Base-by-base conservation (phyloP, 1,140 invertebrate genomes). In the Pseudomyrmex flavicornis region DNA sequence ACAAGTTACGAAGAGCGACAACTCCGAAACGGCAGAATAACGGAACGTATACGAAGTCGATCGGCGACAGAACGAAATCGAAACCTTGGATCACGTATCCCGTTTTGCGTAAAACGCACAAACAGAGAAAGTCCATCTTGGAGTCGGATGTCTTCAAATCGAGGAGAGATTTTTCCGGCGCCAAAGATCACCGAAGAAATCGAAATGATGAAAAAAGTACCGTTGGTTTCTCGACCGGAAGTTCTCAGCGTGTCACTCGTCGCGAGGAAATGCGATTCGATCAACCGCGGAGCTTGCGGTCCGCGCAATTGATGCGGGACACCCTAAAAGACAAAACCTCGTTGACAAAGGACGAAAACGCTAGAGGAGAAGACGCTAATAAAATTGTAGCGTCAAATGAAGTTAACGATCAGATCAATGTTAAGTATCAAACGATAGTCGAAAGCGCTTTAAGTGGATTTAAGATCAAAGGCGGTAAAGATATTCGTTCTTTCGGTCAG, bases 11-110 rank as follows among this genome's bases (percentile, higher is more conserved):
- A 62, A 52, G 59, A 15, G 3, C 35, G 3, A 2, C 26, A 48
- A 82, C 52, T 26, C 56, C 83, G 56, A 10, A 35, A 26, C n/a
- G 68, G 62, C 77, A 76, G 10, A 17, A 52, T 70, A 56, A 83
- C 48, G 58, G 54, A 44, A 66, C 82, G 20, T 82, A 70, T 44
- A 50, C 86, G 66, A 88, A 70, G 56, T 82, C 63, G 1, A 3
- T n/a, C 10, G 20, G 7, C 35, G 13, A 65, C 2, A 54, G 62
- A 56, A 26, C 52, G 15, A 73, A 56, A n/a, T 26, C 17, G 5
- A 66, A 58, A 22, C 61, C 50, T 2, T 54, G 46, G 15, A n/a
- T 79, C 61, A 52, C 82, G 20, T 87, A 75, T 62, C 80, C 86
- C 1, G 26, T 61, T 46, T 22, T 7, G 35, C 35, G 22, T 10